Percentiles rank a stretch among this genome's conserved stretches.
Conservation (phyloP, 1,140 invertebrate genomes). For the Bombus confusus region DNA sequence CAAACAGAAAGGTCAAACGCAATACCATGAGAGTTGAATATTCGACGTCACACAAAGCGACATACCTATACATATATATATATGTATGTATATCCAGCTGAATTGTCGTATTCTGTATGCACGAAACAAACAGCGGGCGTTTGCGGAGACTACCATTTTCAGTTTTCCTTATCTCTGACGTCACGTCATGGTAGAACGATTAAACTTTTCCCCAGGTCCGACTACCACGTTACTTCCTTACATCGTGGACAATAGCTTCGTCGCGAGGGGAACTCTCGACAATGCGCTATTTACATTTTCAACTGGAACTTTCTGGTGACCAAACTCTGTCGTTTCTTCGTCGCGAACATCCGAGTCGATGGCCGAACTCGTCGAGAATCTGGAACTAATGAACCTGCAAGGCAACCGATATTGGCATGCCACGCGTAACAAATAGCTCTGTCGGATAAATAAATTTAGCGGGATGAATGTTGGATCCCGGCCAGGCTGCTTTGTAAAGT, state of each 20-base stretch:
- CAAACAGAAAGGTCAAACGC: slow-evolving; percentile 8
- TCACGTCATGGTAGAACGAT: slow-evolving; percentile 55
- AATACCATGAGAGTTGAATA: slow-evolving; percentile 20
- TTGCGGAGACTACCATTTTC: not conserved
- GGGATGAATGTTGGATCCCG: not conserved
- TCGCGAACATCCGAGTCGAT: not conserved
- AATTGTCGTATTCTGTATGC: not conserved
- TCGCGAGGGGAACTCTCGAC: slow-evolving; percentile 3
- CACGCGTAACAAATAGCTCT: not conserved
- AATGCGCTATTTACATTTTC: slow-evolving; percentile 45
- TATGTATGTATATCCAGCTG: not conserved
- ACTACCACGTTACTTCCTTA: slow-evolving; percentile 41
- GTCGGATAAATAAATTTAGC: slow-evolving; percentile 24
- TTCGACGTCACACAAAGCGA: not conserved
- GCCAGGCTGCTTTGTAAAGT: slow-evolving; percentile 30
- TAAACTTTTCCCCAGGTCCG: slow-evolving; percentile 61
- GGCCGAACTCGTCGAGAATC: not conserved
- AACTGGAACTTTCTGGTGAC: not conserved
- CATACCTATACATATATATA: not conserved
- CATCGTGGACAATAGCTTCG: slow-evolving; percentile 46
- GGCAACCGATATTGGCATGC: not conserved
- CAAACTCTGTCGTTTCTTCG: not conserved
- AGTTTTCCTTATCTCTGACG: slow-evolving; percentile 39
- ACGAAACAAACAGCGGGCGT: slow-evolving; percentile 19
- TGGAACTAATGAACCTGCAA: not conserved